phyloP scores from a whole-genome alignment of 2,797 vertebrate genomes.

The Lerista edwardsae region DNA sequence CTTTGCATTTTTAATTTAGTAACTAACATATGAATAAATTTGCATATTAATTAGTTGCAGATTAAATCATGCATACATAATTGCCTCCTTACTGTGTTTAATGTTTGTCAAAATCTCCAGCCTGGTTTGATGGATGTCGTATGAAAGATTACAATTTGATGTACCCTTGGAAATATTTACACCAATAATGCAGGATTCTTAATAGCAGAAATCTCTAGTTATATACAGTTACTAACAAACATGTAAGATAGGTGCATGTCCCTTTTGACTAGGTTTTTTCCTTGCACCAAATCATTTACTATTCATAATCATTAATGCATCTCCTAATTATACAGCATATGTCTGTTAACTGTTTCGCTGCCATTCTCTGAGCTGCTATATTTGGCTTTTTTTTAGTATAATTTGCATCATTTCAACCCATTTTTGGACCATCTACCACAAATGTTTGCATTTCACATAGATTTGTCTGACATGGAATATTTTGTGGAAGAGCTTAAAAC shows the following conservation, averaged over 20 bases:
- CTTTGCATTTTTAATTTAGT: constrained; percentile 99
- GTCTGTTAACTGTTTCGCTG: constrained; percentile 78
- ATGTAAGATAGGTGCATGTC: constrained; percentile 75
- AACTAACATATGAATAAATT: constrained; percentile 99
- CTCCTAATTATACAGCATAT: constrained; percentile 87
- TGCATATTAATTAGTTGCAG: constrained; percentile 99
- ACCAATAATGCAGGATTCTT: constrained; percentile 78
- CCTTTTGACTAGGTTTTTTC: constrained; percentile 73
- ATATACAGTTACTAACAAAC: constrained; percentile 77
- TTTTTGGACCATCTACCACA: not conserved
- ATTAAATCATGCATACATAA: constrained; percentile 99
- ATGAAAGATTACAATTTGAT: constrained; percentile 84
- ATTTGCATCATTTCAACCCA: constrained; percentile 28
- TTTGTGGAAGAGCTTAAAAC: constrained; percentile 33
- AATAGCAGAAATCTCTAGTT: constrained; percentile 77
- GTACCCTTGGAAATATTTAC: constrained; percentile 82
- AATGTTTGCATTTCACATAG: constrained; percentile 8
- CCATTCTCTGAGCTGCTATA: constrained; percentile 42
- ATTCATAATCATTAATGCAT: constrained; percentile 86
- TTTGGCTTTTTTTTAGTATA: constrained; percentile 36
- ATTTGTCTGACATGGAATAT: not conserved
- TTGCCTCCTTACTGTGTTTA: constrained; percentile 93
- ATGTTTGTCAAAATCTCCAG: constrained; percentile 90
- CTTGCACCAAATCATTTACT: constrained; percentile 78
- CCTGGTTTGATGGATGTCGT: constrained; percentile 85